These are phyloP conservation scores for Heliconius hermathena DNA, from an alignment of 1,140 invertebrate species.

Conservation along the genomic window DNA sequence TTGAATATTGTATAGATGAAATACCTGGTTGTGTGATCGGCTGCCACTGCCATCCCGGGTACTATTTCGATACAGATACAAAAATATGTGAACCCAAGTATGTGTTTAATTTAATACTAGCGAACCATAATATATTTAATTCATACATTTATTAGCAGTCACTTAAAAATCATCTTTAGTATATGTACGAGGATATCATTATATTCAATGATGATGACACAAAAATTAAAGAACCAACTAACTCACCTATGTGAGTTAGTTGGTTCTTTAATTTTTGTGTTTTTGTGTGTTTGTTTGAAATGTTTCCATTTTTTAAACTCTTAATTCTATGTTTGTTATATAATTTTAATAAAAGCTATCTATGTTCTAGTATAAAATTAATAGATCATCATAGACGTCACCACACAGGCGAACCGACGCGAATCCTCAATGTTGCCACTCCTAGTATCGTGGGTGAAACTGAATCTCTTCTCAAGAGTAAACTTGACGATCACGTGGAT, in stretches of 20 bases:
- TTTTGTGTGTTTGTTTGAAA: too few relatives aligned
- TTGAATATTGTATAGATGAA: slow-evolving; percentile 73
- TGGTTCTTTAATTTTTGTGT: too few relatives aligned
- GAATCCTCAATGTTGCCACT: slow-evolving; percentile 26
- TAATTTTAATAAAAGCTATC: too few relatives aligned
- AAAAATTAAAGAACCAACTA: neutral
- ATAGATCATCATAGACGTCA: slow-evolving; percentile 51
- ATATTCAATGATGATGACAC: too few relatives aligned
- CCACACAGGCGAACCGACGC: slow-evolving; percentile 45
- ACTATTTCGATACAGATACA: slow-evolving; percentile 70
- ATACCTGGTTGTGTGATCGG: slow-evolving; percentile 68
- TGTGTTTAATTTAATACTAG: slow-evolving; percentile 6
- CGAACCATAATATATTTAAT: too few relatives aligned
- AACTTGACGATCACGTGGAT: slow-evolving; percentile 49
- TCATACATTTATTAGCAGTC: too few relatives aligned
- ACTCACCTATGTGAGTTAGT: too few relatives aligned
- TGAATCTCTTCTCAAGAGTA: slow-evolving; percentile 29
- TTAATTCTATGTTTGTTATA: too few relatives aligned
- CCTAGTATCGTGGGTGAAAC: slow-evolving; percentile 15
- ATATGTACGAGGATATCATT: neutral
- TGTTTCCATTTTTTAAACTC: too few relatives aligned
- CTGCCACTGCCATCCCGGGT: slow-evolving; percentile 71
- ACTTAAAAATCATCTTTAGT: too few relatives aligned
- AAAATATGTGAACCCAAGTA: slow-evolving; percentile 78
- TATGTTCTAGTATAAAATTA: slow-evolving; percentile 58